These are phyloP conservation scores for Folsomia manolachei DNA, from an alignment of 2,888 invertebrate species.

Conservation along the genomic window DNA sequence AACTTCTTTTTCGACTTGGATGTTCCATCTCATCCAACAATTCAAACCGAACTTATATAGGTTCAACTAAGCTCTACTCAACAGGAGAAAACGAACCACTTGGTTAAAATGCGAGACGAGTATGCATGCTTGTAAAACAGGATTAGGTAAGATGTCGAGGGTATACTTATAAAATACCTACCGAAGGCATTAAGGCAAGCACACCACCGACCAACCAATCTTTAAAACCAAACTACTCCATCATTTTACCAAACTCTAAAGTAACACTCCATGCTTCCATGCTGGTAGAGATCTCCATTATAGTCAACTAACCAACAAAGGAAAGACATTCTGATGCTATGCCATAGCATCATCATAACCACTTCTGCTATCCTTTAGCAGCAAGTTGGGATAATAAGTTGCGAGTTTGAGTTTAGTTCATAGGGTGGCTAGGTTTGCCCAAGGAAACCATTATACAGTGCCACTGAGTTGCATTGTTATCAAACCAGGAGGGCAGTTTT, in stretches of 20 bases:
- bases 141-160: background rate
- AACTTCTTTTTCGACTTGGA: background rate
- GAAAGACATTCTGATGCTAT: background rate
- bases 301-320: too few relatives aligned
- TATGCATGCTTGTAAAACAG: background rate
- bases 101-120: background rate
- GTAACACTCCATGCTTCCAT: background rate
- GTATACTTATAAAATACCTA: too few relatives aligned
- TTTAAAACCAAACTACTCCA: background rate
- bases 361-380: background rate
- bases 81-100: background rate
- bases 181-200: background rate
- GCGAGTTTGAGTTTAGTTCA: background rate
- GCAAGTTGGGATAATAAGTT: background rate
- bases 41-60: too few relatives aligned
- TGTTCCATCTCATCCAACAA: background rate
- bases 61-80: too few relatives aligned
- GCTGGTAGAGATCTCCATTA: background rate
- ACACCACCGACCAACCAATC: background rate
- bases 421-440: constrained; percentile 11
- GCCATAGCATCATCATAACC: background rate
- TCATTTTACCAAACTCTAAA: background rate
- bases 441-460: background rate
- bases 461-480: constrained; percentile 13
- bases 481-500: constrained; percentile 7